Base-by-base conservation (phyloP, 2,888 invertebrate species). In the Blomia tropicalis region DNA sequence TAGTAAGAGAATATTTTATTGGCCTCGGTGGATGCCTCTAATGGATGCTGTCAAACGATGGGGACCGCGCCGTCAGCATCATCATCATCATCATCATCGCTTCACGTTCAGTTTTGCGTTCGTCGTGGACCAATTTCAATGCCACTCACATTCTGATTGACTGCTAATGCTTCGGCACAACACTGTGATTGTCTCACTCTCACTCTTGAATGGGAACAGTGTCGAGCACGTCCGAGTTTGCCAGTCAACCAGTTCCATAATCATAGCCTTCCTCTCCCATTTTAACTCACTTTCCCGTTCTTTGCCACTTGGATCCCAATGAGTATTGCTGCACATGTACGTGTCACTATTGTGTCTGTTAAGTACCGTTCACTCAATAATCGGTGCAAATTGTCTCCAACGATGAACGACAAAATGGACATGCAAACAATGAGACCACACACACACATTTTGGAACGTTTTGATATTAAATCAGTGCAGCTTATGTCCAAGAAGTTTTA, bases 81-180 rank as follows among this genome's bases (percentile, higher is more conserved):
- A n/a, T 14, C 41, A 41, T n/a, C 41, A n/a, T 17, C 41, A n/a
- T 17, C n/a, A n/a, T n/a, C n/a, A n/a, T n/a, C n/a, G n/a, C n/a
- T n/a, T n/a, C n/a, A n/a, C n/a, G n/a, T n/a, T n/a, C n/a, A n/a
- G n/a, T n/a, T n/a, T n/a, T n/a, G n/a, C n/a, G 14, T 14, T 17
- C 41, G 41, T 17, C n/a, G 41, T 25, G 51, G 51, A 47, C 51
- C 51, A n/a, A 47, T 47, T 47, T 47, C 51, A 47, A 47, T 47
- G 51, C 51, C 51, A 47, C 51, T 47, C 51, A 47, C 51, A 47
- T 27, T 47, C 51, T 47, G 51, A 47, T 47, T 47, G 51, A 47
- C 51, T 47, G 51, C 51, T 47, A 47, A 47, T 47, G 51, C 51
- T 19, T 27, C 51, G 5, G 14, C 41, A 17, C 41, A 17, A n/a